Conservation (phyloP, 2,113 vertebrate genomes). For the Propithecus coquereli region DNA sequence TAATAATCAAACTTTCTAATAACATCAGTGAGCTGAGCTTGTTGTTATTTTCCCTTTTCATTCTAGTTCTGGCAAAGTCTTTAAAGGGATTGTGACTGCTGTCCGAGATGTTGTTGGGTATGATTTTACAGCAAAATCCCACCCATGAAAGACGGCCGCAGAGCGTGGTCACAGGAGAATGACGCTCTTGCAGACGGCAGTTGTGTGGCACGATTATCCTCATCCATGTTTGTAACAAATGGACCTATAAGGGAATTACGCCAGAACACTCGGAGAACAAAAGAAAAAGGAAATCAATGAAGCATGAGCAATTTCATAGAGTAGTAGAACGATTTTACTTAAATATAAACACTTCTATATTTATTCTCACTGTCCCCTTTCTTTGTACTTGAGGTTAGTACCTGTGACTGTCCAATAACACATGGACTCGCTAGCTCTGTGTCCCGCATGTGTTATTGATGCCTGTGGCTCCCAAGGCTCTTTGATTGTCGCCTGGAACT, state of each 20-base stretch:
- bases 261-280: neutral
- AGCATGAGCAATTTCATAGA: neutral
- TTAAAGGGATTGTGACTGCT: neutral
- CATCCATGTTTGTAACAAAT: neutral
- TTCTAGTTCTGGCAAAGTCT: neutral
- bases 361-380: slow-evolving; percentile 44
- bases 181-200: neutral
- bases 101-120: neutral
- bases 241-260: neutral
- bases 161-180: neutral
- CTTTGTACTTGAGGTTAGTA: slow-evolving; percentile 88
- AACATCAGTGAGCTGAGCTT: neutral
- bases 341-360: accelerated
- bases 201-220: neutral
- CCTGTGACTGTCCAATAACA: slow-evolving; percentile 87
- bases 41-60: neutral
- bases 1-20: neutral
- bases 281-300: neutral
- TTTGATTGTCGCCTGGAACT: slow-evolving; percentile 66
- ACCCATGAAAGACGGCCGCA: neutral
- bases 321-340: neutral
- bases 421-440: slow-evolving; percentile 83
- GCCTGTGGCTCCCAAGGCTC: slow-evolving; percentile 82
- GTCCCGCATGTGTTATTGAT: slow-evolving; percentile 85
- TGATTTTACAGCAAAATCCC: neutral